Conservation (phyloP, 64 coral and sea anemone species). For the Astreopora myriophthalma region DNA sequence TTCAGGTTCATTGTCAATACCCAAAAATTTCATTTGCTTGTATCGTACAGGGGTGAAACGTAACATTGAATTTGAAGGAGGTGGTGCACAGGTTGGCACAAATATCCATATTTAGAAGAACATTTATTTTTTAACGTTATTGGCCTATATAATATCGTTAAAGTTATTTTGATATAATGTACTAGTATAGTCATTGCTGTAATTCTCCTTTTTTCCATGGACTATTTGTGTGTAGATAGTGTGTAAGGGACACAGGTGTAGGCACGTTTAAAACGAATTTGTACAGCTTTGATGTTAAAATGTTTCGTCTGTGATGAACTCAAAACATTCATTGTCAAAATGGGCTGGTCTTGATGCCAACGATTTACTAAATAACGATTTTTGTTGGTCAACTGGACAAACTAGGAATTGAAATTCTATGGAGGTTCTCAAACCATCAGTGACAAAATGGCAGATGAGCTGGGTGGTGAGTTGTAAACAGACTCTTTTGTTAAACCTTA, state of each 20-base stretch:
- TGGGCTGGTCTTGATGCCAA: too few species aligned
- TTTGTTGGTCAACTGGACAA: not conserved
- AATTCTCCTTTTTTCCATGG: too few species aligned
- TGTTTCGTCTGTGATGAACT: too few species aligned
- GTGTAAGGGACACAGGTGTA: too few species aligned
- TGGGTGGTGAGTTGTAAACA: constrained; percentile 34
- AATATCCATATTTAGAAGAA: not conserved
- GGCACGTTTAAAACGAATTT: too few species aligned
- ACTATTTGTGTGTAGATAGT: too few species aligned
- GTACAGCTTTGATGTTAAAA: too few species aligned
- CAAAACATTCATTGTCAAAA: too few species aligned
- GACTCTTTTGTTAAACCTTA: not conserved
- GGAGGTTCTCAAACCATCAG: constrained; percentile 69
- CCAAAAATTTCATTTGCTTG: not conserved
- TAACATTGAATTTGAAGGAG: constrained; percentile 49
- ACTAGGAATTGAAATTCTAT: constrained; percentile 61
- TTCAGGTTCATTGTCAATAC: not conserved
- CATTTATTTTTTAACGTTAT: not conserved
- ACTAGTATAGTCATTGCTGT: too few species aligned
- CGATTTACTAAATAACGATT: not conserved
- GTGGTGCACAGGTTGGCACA: constrained; percentile 43
- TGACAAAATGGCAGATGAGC: constrained; percentile 46
- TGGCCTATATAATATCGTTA: too few species aligned
- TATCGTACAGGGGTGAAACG: constrained; percentile 30
- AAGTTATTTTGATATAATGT: too few species aligned